A percentile compares a stretch with the other conserved stretches of the same genome.
These are phyloP conservation scores for Dicrurus megarhynchus DNA, from an alignment of 2,113 vertebrate species.

Conservation along the genomic window DNA sequence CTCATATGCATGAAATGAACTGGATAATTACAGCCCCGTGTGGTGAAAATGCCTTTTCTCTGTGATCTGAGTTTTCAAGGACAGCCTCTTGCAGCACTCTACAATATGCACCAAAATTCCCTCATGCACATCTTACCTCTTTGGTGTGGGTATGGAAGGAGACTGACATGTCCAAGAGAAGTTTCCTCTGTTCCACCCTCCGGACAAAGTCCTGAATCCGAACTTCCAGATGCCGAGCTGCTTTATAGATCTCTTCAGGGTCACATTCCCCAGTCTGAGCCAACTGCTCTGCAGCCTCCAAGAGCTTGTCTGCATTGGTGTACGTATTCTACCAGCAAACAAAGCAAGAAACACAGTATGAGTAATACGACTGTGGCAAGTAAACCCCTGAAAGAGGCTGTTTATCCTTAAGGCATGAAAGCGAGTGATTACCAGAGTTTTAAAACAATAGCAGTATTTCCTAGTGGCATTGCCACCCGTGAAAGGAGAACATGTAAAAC, in stretches of 20 bases:
- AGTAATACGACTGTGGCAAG: constrained; percentile 16
- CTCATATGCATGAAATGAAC: not conserved
- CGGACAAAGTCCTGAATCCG: constrained; percentile 98
- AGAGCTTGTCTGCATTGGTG: constrained; percentile 97
- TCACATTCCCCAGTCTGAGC: constrained; percentile 98
- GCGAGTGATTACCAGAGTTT: constrained; percentile 6
- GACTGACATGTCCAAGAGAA: constrained; percentile 97
- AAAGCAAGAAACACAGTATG: constrained; percentile 64
- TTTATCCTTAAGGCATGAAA: constrained; percentile 1
- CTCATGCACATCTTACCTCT: constrained; percentile 81
- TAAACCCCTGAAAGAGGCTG: not conserved
- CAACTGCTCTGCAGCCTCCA: constrained; percentile 96
- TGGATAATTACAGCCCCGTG: not conserved
- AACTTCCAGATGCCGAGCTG: constrained; percentile 96
- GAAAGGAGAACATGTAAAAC: not conserved
- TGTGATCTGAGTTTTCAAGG: not conserved
- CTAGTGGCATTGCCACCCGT: not conserved
- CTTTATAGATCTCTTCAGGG: constrained; percentile 99
- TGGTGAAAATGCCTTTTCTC: not conserved
- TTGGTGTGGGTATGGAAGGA: constrained; percentile 99
- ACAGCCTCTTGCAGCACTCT: not conserved
- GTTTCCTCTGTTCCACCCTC: constrained; percentile 94
- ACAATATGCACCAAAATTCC: not conserved
- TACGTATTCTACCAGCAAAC: constrained; percentile 89
- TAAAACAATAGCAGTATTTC: constrained; percentile 11